Evolutionary conservation across 2,888 invertebrate genomes (phyloP).

Genomic region (Sesamia inferens): DNA sequence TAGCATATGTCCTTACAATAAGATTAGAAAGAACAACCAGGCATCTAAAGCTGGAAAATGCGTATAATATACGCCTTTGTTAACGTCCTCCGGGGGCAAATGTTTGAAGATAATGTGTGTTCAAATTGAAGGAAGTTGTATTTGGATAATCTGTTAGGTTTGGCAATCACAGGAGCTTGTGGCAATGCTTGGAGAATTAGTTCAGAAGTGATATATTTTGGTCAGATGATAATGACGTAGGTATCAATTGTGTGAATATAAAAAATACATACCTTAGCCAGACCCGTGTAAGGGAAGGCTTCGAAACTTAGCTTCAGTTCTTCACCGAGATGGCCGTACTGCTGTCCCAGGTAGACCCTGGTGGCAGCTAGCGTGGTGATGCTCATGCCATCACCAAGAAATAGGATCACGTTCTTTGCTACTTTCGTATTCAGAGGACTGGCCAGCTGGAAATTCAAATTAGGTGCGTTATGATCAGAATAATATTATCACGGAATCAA

Average conservation of each 20-base stretch:
- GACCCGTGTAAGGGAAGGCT: constrained; percentile 93
- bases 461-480: not conserved
- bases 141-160: not conserved
- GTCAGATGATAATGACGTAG: too few species aligned
- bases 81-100: not conserved
- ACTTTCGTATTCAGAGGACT: constrained; percentile 74
- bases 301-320: constrained; percentile 93
- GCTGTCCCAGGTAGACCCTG: constrained; percentile 92
- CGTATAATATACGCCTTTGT: not conserved
- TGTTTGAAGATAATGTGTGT: not conserved
- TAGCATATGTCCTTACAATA: not conserved
- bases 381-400: constrained; percentile 97
- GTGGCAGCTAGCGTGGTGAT: constrained; percentile 94
- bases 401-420: constrained; percentile 93
- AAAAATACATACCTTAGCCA: constrained; percentile 91
- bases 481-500: not conserved
- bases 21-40: not conserved
- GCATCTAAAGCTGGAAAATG: not conserved
- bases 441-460: constrained; percentile 70
- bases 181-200: not conserved
- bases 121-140: not conserved
- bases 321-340: constrained; percentile 91
- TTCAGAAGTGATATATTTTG: not conserved
- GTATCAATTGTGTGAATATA: not conserved
- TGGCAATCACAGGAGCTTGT: not conserved